A percentile compares a stretch with the other conserved stretches of the same genome.
Evolutionary conservation across 53 echinoderm and acorn worm genomes (phyloP).

Genomic region (Crossaster papposus): DNA sequence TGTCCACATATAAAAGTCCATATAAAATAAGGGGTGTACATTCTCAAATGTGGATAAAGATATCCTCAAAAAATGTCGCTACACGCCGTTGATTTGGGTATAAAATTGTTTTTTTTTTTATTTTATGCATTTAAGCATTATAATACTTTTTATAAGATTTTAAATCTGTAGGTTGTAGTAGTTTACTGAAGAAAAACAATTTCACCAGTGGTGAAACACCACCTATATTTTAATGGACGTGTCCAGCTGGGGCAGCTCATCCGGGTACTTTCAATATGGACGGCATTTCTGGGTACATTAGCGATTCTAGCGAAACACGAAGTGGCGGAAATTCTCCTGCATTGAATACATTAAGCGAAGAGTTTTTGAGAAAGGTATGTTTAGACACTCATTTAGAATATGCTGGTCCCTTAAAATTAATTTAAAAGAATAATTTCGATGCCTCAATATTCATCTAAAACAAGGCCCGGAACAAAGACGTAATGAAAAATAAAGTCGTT

Average conservation of each 20-base stretch:
- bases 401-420: not conserved
- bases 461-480: no score
- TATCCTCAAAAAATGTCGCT: not conserved
- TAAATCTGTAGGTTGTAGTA: no score
- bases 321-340: constrained; percentile 65
- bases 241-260: constrained; percentile 33
- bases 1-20: not conserved
- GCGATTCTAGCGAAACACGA: constrained; percentile 67
- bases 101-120: not conserved
- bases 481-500: no score
- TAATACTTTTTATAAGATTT: no score
- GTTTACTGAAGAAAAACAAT: not conserved
- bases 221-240: constrained; percentile 9
- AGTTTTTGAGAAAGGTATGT: constrained; percentile 47
- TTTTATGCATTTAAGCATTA: no score
- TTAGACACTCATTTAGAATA: no score
- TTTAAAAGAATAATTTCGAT: not conserved
- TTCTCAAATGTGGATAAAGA: not conserved
- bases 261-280: constrained; percentile 74
- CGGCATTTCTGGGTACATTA: constrained; percentile 64
- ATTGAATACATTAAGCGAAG: constrained; percentile 16
- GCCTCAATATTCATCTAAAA: not conserved
- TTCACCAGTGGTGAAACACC: no score
- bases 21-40: not conserved
- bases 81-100: not conserved